Evolutionary conservation across 2,797 vertebrate species (phyloP).

Genomic region (Characodon lateralis): DNA sequence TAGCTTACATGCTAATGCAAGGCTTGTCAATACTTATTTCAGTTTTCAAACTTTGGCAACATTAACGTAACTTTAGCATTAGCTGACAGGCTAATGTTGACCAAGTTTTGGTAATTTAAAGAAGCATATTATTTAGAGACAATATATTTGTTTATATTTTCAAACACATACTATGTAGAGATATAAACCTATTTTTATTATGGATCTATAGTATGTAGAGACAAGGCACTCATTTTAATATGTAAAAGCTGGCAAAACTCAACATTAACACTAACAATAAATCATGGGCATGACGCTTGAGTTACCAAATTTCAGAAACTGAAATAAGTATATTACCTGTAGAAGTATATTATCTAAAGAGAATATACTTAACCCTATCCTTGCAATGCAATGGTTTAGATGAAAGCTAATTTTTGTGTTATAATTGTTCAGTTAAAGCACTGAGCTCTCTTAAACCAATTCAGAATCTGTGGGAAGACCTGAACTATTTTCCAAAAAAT

Average conservation of each 20-base stretch:
- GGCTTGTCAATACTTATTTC: not conserved
- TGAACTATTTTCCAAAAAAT: too few species aligned
- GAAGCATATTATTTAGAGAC: not conserved
- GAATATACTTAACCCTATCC: too few species aligned
- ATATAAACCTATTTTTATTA: not conserved
- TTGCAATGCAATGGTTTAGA: too few species aligned
- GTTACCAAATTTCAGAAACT: too few species aligned
- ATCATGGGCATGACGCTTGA: too few species aligned
- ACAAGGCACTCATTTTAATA: not conserved
- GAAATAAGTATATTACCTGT: too few species aligned
- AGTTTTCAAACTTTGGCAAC: not conserved
- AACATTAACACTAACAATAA: not conserved
- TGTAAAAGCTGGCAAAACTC: not conserved
- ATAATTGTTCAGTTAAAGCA: not conserved
- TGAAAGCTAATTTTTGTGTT: too few species aligned
- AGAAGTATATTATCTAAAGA: too few species aligned
- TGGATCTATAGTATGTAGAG: not conserved
- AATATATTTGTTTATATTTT: not conserved
- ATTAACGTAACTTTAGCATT: not conserved
- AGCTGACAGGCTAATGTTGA: not conserved
- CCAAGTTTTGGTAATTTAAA: not conserved
- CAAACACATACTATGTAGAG: not conserved
- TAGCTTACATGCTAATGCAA: not conserved
- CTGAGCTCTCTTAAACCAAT: not conserved
- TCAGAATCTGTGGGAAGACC: too few species aligned